Evolutionary conservation across 2,888 invertebrate species (phyloP), one percentile per base, ranked within the genome.

Genomic region (Apamea anceps): DNA sequence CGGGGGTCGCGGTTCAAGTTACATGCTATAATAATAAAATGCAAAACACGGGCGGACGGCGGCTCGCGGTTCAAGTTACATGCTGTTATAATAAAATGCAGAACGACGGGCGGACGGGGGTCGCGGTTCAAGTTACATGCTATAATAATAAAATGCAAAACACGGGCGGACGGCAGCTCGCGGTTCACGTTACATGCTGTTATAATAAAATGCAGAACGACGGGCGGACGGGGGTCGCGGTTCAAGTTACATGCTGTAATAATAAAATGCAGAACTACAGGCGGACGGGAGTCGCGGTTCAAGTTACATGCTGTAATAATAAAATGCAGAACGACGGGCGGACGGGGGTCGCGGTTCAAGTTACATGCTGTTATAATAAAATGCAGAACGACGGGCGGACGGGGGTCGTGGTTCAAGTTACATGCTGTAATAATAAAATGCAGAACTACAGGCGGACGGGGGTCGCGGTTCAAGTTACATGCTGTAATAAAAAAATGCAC

Each of bases 401-500:
- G n/a, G n/a, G n/a, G n/a, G n/a, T 32, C 72, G n/a, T 42, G 25
- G 45, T 28, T 54, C 54, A 10, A 45, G 60, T n/a, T n/a, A 42
- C 65, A 65, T 37, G 7, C 65, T 57, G 3, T 21, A 60, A 60
- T 28, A 80, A 62, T 67, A n/a, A n/a, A n/a, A n/a, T n/a, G n/a
- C n/a, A n/a, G n/a, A n/a, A n/a, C n/a, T n/a, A n/a, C n/a, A n/a
- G n/a, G n/a, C n/a, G n/a, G n/a, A n/a, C n/a, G n/a, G n/a, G n/a
- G n/a, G n/a, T 32, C 72, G n/a, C 48, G 25, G 45, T 28, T 54
- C 54, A 10, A 45, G 60, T n/a, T n/a, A 42, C 65, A 65, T 37
- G 7, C 65, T 57, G 3, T 21, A 60, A 60, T 28, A 80, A 62
- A n/a, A 87, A 89, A 91, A 88, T 86, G 37, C 51, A 28, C 57